Conservation (phyloP, 2,888 invertebrate species). For the Dynastes grantii region DNA sequence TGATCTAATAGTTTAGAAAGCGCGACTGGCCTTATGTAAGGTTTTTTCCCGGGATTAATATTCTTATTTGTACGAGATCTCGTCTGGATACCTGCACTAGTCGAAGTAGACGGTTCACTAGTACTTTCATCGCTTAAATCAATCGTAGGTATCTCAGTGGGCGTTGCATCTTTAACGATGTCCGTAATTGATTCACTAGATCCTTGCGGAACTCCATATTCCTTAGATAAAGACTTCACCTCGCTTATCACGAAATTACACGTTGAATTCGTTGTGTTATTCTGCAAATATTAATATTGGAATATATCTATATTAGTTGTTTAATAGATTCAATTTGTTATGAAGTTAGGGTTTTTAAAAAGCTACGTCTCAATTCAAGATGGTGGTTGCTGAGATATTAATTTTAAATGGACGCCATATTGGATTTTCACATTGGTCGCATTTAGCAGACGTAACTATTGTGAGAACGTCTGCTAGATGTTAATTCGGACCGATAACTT, state of each 20-base stretch:
- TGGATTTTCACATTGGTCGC: too few relatives aligned
- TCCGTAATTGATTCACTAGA: neutral
- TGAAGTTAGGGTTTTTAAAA: too few relatives aligned
- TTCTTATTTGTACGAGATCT: neutral
- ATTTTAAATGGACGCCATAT: too few relatives aligned
- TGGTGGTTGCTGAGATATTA: too few relatives aligned
- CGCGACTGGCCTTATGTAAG: constrained; percentile 19
- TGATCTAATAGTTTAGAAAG: constrained; percentile 12
- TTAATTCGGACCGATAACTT: too few relatives aligned
- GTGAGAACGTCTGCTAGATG: too few relatives aligned
- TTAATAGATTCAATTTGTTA: too few relatives aligned
- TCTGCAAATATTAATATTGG: too few relatives aligned
- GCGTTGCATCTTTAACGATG: neutral
- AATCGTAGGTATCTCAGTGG: neutral
- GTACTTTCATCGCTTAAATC: too few relatives aligned
- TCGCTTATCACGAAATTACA: neutral
- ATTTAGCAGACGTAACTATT: too few relatives aligned
- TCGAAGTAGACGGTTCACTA: neutral
- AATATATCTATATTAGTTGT: too few relatives aligned
- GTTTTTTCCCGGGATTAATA: constrained; percentile 12
- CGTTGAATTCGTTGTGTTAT: neutral
- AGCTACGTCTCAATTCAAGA: too few relatives aligned
- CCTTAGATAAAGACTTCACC: neutral
- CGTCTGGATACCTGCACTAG: neutral
- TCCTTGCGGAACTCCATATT: neutral